A percentile compares a stretch with the other conserved stretches of the same genome.
Evolutionary conservation across 2,113 vertebrate genomes (phyloP).

Genomic region (Stigmatopora argus): DNA sequence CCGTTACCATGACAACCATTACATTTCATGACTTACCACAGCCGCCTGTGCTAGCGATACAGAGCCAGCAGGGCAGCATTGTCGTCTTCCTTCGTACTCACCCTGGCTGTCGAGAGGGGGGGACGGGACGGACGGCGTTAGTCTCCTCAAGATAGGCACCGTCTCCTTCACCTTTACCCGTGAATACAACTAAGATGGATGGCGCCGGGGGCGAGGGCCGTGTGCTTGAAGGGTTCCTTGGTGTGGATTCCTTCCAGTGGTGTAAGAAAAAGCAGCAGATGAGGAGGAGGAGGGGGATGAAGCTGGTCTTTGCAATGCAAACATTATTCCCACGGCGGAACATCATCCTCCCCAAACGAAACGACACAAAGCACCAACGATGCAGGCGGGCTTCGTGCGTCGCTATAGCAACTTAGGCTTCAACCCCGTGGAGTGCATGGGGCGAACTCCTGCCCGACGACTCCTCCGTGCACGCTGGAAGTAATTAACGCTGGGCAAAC

Average conservation of each 20-base stretch:
- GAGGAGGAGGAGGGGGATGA: conserved; percentile 19
- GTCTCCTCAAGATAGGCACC: conserved; percentile 50
- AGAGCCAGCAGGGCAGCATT: conserved; percentile 50
- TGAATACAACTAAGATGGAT: conserved; percentile 35
- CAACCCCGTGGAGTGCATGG: conserved; percentile 50
- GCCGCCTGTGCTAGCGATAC: conserved; percentile 56
- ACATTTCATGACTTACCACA: conserved; percentile 56
- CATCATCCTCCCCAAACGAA: conserved; percentile 61
- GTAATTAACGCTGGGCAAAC: conserved; percentile 37
- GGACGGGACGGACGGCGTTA: background rate
- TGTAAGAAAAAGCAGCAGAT: conserved; percentile 33
- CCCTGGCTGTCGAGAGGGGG: conserved; percentile 6
- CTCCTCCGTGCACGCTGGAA: conserved; percentile 12
- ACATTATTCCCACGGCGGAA: conserved; percentile 59
- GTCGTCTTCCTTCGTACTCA: conserved; percentile 47
- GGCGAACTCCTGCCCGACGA: conserved; percentile 39
- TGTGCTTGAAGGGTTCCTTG: conserved; percentile 33
- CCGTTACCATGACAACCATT: background rate
- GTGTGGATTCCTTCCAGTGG: conserved; percentile 47
- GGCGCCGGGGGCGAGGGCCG: background rate
- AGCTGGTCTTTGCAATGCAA: conserved; percentile 15
- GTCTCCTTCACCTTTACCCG: conserved; percentile 33
- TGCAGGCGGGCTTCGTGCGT: conserved; percentile 44
- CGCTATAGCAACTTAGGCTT: conserved; percentile 38
- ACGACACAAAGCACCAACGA: conserved; percentile 43